These are phyloP conservation scores for Drosophila miranda DNA, from an alignment of 1,140 invertebrate genomes.

Conservation along the genomic window DNA sequence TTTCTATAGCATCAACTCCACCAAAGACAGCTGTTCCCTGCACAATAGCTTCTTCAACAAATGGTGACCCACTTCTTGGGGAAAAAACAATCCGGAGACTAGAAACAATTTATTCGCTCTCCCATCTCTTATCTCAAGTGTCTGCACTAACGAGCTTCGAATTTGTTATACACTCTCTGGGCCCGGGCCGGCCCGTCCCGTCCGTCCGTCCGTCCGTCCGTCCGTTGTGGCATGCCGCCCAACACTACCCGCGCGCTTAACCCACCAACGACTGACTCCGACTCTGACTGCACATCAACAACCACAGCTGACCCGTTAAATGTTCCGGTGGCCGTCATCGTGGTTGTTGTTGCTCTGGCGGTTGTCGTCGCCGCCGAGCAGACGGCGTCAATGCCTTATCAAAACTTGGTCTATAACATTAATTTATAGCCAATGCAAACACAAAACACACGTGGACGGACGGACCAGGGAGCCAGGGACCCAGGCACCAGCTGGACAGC, in stretches of 20 bases:
- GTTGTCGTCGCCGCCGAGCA: slow-evolving; percentile 35
- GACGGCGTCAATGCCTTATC: slow-evolving; percentile 77
- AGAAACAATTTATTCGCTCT: slow-evolving; percentile 53
- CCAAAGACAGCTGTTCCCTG: slow-evolving; percentile 7
- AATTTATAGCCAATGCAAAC: slow-evolving; percentile 68
- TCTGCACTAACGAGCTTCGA: slow-evolving; percentile 73
- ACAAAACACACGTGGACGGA: slow-evolving; percentile 1
- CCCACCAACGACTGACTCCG: slow-evolving; percentile 14
- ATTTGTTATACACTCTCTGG: slow-evolving; percentile 56
- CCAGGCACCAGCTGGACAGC: slow-evolving; percentile 12
- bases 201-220: neutral
- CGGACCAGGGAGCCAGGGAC: slow-evolving; percentile 5
- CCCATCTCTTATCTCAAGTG: slow-evolving; percentile 73
- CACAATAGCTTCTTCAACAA: slow-evolving; percentile 3
- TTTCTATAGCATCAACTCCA: neutral
- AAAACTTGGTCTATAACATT: slow-evolving; percentile 77
- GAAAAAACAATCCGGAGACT: slow-evolving; percentile 35
- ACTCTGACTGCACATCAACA: slow-evolving; percentile 47
- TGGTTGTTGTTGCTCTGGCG: slow-evolving; percentile 12
- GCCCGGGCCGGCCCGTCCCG: no score
- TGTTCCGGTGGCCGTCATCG: slow-evolving; percentile 67
- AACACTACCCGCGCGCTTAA: neutral
- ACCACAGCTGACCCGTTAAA: slow-evolving; percentile 65
- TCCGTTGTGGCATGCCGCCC: neutral
- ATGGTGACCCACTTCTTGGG: slow-evolving; percentile 31